Evolutionary conservation across 2,113 vertebrate genomes (phyloP).

Genomic region (Antidorcas marsupialis): DNA sequence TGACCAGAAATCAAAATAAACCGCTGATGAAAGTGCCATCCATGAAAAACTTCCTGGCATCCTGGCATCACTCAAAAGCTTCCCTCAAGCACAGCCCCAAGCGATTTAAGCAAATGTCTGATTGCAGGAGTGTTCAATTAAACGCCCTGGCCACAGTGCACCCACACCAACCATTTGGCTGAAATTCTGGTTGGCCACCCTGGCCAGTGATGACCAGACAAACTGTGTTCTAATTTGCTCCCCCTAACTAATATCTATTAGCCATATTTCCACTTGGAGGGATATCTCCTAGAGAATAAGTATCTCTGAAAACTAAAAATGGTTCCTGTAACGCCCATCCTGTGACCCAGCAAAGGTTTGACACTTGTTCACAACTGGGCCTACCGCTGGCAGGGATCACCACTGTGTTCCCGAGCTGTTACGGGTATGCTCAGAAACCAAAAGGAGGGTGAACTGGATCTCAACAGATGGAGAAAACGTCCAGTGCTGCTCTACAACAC

Average conservation of each 20-base stretch:
- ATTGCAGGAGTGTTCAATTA: too few species aligned
- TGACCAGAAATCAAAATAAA: not conserved
- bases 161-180: fast-evolving
- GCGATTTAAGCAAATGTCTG: not conserved
- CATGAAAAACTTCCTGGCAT: not conserved
- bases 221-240: not conserved
- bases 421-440: not conserved
- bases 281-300: not conserved
- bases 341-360: fast-evolving
- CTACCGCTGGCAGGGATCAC: fast-evolving
- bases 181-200: not conserved
- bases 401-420: fast-evolving
- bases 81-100: not conserved
- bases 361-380: fast-evolving
- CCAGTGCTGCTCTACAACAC: not conserved
- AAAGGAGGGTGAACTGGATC: too few species aligned
- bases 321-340: fast-evolving
- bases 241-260: not conserved
- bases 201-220: fast-evolving
- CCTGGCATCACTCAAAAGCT: not conserved
- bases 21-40: fast-evolving
- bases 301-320: not conserved
- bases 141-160: fast-evolving
- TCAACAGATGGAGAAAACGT: not conserved
- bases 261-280: not conserved